Conservation (phyloP, 2,888 invertebrate genomes). For the Pseudeuparius sepicola region DNA sequence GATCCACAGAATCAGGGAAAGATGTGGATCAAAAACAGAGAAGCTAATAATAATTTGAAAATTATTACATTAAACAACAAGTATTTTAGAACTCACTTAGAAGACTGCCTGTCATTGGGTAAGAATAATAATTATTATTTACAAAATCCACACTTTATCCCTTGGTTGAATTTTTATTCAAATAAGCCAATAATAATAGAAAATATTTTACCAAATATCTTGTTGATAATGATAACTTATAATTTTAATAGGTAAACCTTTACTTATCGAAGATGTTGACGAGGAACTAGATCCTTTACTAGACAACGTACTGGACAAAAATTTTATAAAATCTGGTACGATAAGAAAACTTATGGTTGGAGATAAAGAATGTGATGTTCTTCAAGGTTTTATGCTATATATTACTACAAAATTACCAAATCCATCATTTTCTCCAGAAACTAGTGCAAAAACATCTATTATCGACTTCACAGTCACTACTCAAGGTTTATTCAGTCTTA, state of each 20-base stretch:
- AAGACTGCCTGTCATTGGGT: constrained; percentile 34
- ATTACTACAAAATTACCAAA: constrained; percentile 92
- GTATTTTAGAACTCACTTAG: constrained; percentile 55
- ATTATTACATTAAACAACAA: constrained; percentile 91
- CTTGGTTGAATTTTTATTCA: not conserved
- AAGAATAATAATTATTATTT: too few species aligned
- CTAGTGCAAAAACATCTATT: constrained; percentile 90
- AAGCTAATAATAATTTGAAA: constrained; percentile 76
- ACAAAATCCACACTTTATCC: too few species aligned
- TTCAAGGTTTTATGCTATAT: constrained; percentile 89
- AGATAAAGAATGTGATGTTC: constrained; percentile 92
- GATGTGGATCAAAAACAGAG: constrained; percentile 92
- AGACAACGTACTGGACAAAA: constrained; percentile 91
- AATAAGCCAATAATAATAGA: too few species aligned
- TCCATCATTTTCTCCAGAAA: constrained; percentile 91
- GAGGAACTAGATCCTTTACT: constrained; percentile 91
- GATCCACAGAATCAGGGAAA: constrained; percentile 98
- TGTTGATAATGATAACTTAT: too few species aligned
- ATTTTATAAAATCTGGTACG: constrained; percentile 92
- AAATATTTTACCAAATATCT: too few species aligned
- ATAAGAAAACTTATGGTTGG: constrained; percentile 88
- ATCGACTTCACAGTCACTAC: constrained; percentile 96
- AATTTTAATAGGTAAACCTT: constrained; percentile 54
- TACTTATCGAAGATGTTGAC: constrained; percentile 87
- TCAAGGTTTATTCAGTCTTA: constrained; percentile 40